Evolutionary conservation across 2,888 invertebrate species (phyloP), one percentile per base, ranked within the genome.

Genomic region (Drosophila buzzatii): DNA sequence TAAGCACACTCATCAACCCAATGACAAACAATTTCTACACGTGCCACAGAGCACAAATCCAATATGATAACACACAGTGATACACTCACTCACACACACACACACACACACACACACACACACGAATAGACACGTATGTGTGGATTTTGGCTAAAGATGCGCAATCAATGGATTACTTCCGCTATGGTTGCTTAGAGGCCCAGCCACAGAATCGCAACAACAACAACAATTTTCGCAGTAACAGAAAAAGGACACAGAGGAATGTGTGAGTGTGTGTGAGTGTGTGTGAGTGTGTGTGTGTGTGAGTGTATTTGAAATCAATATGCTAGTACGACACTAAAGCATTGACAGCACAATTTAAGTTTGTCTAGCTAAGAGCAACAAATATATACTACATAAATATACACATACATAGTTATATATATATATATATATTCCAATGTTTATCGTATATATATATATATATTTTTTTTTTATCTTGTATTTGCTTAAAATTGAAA

Each of bases 111-210:
- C n/a, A n/a, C n/a, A n/a, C n/a, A n/a, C n/a, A 59, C 55, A 37
- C 42, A 18, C 10, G 18, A 14, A 27, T 33, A 41, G 7, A 16
- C n/a, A 55, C n/a, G 33, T 57, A 20, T 51, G 31, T 58, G 45
- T n/a, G 70, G 64, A n/a, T 52, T 57, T 23, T 52, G 41, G 72
- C 23, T 60, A 72, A 69, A 72, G 78, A 79, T 61, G 66, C 69
- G 80, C 88, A 78, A 78, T 79, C 88, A 87, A 82, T 80, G 76
- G 83, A 82, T 88, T 85, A 85, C 79, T 85, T 88, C 84, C 84
- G 88, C 85, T 72, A 62, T 75, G 75, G 58, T 77, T 70, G 72
- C 67, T 68, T 63, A 72, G 70, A 69, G 67, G 72, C 72, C 61
- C 63, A 69, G 75, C 71, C 75, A 75, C 49, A 47, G 60, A 78